These are phyloP conservation scores for Dryocosmus kuriphilus DNA, from an alignment of 2,888 invertebrate genomes.

Conservation along the genomic window DNA sequence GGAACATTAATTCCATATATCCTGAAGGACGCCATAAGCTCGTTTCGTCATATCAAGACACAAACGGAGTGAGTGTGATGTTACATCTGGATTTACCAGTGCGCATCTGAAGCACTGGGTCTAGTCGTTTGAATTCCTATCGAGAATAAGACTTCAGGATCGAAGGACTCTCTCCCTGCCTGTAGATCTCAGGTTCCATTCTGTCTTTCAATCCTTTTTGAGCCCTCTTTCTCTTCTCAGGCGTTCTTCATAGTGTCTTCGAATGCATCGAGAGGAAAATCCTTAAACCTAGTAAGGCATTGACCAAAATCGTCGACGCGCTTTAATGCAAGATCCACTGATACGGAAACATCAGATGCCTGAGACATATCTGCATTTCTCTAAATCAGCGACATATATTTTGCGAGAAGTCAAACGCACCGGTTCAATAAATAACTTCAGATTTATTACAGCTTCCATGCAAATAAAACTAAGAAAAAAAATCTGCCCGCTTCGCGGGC, in stretches of 20 bases:
- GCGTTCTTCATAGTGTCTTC: background rate
- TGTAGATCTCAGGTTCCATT: background rate
- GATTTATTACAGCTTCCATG: no score
- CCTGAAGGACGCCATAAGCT: background rate
- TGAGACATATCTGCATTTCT: background rate
- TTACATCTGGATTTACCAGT: background rate
- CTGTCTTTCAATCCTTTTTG: background rate
- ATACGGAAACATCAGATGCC: background rate
- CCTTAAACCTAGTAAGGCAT: background rate
- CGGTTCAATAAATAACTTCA: no score
- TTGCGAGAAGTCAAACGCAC: background rate
- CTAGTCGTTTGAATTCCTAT: conserved; percentile 1
- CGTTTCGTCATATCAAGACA: background rate
- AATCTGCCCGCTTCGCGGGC: no score
- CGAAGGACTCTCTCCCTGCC: background rate
- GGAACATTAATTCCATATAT: conserved; percentile 1
- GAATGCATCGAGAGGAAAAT: background rate
- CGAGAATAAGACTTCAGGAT: background rate
- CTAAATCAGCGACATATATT: background rate
- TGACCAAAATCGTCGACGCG: background rate
- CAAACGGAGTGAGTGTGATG: background rate
- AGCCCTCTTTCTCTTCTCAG: background rate
- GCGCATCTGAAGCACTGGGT: background rate
- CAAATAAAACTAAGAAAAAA: no score
- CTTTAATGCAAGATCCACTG: background rate